phyloP scores from a whole-genome alignment of 2,888 invertebrate species.

The Toxonevra muliebris region DNA sequence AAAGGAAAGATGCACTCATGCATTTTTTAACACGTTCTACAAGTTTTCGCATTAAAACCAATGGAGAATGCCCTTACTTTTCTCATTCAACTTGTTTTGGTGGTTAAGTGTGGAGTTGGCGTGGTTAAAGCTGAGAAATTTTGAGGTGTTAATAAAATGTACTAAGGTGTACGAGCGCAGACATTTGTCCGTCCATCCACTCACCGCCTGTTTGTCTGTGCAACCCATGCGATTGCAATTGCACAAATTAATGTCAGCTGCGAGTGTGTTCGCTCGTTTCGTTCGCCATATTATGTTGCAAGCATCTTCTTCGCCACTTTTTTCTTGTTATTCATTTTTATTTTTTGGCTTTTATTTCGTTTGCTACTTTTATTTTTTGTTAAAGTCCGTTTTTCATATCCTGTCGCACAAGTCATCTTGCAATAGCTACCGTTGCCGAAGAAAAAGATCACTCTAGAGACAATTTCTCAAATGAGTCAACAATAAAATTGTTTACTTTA shows the following conservation, averaged over 20 bases:
- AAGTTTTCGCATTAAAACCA: slow-evolving; percentile 23
- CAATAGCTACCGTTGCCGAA: background rate
- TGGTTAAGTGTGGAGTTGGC: too few species aligned
- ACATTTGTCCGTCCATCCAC: background rate
- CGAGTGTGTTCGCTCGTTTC: slow-evolving; percentile 4
- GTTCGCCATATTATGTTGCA: background rate
- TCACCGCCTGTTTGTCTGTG: background rate
- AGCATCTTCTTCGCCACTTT: slow-evolving; percentile 11
- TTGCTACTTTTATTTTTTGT: background rate
- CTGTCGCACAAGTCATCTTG: slow-evolving; percentile 24
- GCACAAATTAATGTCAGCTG: slow-evolving; percentile 53
- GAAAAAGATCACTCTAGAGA: slow-evolving; percentile 36
- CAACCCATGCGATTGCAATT: slow-evolving; percentile 43
- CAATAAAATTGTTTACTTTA: slow-evolving; percentile 64
- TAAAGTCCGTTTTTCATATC: slow-evolving; percentile 20
- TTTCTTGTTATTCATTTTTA: slow-evolving; percentile 35
- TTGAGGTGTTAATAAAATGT: background rate
- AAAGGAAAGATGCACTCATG: slow-evolving; percentile 54
- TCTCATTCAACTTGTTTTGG: slow-evolving; percentile 34
- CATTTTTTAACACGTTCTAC: slow-evolving; percentile 51
- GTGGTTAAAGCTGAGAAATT: too few species aligned
- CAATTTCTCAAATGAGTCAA: slow-evolving; percentile 63
- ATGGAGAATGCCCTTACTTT: slow-evolving; percentile 38
- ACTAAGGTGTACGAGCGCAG: slow-evolving; percentile 15
- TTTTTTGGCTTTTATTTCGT: slow-evolving; percentile 21